phyloP scores from a whole-genome alignment of 2,797 vertebrate genomes.

The Cephalopachus bancanus region DNA sequence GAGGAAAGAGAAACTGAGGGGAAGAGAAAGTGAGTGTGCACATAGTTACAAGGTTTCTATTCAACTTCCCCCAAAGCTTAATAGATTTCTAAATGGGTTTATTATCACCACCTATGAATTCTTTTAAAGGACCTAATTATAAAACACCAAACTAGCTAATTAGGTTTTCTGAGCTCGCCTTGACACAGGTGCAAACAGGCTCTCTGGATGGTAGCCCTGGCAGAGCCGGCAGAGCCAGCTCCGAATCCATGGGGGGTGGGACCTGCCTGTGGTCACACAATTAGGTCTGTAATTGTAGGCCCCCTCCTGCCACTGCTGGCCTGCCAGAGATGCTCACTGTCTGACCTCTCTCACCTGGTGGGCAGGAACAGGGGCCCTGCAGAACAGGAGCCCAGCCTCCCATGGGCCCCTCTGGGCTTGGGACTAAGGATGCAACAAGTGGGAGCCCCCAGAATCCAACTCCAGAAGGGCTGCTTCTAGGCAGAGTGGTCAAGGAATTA shows the following conservation, averaged over 20 bases:
- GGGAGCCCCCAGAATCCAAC: not conserved
- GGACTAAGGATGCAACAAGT: not conserved
- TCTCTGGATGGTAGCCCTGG: slow-evolving; percentile 85
- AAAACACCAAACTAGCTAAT: slow-evolving; percentile 90
- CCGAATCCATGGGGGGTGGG: slow-evolving; percentile 72
- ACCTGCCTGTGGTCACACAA: slow-evolving; percentile 83
- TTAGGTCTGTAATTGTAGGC: slow-evolving; percentile 84
- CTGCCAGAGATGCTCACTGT: not conserved
- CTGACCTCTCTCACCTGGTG: slow-evolving; percentile 3
- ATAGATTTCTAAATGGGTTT: slow-evolving; percentile 96
- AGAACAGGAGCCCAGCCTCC: not conserved
- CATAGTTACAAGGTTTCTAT: slow-evolving; percentile 78
- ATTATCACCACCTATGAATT: slow-evolving; percentile 99
- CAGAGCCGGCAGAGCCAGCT: slow-evolving; percentile 77
- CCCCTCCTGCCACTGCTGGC: slow-evolving; percentile 78
- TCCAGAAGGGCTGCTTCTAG: not conserved
- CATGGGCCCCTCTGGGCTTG: not conserved
- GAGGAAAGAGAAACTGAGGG: not conserved
- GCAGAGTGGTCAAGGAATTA: not conserved
- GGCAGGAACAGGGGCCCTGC: not conserved
- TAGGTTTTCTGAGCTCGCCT: slow-evolving; percentile 88
- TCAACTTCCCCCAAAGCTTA: slow-evolving; percentile 88
- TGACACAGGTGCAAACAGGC: slow-evolving; percentile 89
- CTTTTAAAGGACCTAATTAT: slow-evolving; percentile 99
- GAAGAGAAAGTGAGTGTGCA: not conserved